These are phyloP conservation scores for Marronus borbonicus DNA, from an alignment of 2,888 invertebrate species.

Conservation along the genomic window DNA sequence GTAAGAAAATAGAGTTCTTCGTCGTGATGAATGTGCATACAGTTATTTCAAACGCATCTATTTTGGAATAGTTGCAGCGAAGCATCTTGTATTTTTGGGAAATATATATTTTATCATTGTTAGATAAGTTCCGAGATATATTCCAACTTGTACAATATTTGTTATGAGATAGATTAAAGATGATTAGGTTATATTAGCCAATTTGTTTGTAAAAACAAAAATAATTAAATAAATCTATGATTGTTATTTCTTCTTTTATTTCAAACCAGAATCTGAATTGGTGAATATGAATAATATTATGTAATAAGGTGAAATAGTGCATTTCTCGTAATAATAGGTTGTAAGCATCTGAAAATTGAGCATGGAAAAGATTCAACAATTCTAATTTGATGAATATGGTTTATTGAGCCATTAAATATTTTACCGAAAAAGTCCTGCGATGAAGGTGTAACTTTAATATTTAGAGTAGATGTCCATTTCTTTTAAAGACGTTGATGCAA, in stretches of 20 bases:
- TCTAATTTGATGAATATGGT: too few species aligned
- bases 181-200: constrained; percentile 38
- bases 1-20: not conserved
- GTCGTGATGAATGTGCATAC: not conserved
- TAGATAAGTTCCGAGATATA: constrained; percentile 12
- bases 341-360: too few species aligned
- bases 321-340: too few species aligned
- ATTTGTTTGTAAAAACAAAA: constrained; percentile 6
- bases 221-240: constrained; percentile 15
- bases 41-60: not conserved
- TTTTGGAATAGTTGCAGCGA: constrained; percentile 19
- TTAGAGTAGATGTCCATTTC: too few species aligned
- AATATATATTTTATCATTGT: constrained; percentile 21
- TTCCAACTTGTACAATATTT: constrained; percentile 4
- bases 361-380: too few species aligned
- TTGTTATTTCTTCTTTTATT: constrained; percentile 16
- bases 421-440: too few species aligned
- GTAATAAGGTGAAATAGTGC: too few species aligned
- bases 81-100: constrained; percentile 6
- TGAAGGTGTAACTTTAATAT: too few species aligned
- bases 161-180: not conserved
- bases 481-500: too few species aligned
- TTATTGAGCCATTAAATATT: too few species aligned
- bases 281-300: too few species aligned
- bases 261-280: not conserved